Conservation (phyloP, 2,888 invertebrate species). For the Unio pictorum region DNA sequence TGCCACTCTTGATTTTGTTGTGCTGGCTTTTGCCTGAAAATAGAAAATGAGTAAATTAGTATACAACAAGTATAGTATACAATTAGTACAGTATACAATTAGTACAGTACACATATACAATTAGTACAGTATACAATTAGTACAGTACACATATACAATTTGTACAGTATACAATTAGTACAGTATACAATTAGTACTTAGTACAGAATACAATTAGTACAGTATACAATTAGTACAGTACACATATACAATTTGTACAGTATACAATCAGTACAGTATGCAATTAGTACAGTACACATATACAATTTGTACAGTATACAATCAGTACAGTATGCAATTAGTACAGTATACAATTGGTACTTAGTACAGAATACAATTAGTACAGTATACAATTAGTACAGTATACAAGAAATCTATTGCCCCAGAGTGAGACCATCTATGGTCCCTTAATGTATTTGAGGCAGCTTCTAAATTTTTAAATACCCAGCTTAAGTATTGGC, state of each 20-base stretch:
- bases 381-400: not conserved
- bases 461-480: too few species aligned
- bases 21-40: slow-evolving; percentile 87
- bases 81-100: not conserved
- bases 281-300: not conserved
- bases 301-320: too few species aligned
- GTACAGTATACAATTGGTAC: not conserved
- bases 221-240: not conserved
- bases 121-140: not conserved
- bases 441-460: too few species aligned
- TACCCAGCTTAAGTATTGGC: too few species aligned
- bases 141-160: not conserved
- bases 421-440: too few species aligned
- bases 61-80: too few species aligned
- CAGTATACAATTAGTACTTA: not conserved
- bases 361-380: too few species aligned
- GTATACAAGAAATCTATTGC: not conserved
- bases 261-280: too few species aligned
- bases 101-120: not conserved
- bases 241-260: not conserved
- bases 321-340: not conserved
- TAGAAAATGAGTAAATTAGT: slow-evolving; percentile 16
- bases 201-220: too few species aligned
- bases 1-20: slow-evolving; percentile 93
- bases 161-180: not conserved